phyloP scores from a whole-genome alignment of 2,113 vertebrate genomes.

The Xenopus laevis region DNA sequence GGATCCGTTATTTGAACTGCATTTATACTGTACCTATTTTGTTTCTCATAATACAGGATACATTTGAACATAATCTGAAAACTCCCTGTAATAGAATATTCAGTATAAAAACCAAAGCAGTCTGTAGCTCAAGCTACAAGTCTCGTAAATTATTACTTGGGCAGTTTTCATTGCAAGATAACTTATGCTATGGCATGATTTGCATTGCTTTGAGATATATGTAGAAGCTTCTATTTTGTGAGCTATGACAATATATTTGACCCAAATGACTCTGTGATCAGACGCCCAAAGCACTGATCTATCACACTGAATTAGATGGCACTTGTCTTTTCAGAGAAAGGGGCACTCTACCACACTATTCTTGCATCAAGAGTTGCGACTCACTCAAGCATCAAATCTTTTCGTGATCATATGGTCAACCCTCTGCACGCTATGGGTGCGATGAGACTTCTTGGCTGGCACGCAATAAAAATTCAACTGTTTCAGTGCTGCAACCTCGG shows the following conservation, averaged over 20 bases:
- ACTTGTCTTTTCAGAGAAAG: not conserved
- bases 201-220: not conserved
- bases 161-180: too few species aligned
- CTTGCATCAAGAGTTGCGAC: conserved; percentile 21
- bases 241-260: conserved; percentile 2
- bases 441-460: not conserved
- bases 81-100: too few species aligned
- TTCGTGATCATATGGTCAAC: conserved; percentile 28
- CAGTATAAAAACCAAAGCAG: too few species aligned
- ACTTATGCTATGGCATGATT: too few species aligned
- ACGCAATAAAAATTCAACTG: conserved; percentile 18
- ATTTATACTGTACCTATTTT: not conserved
- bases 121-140: too few species aligned
- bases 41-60: not conserved
- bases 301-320: conserved; percentile 26
- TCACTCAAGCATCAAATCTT: conserved; percentile 49
- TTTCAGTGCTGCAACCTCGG: conserved; percentile 17
- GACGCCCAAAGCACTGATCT: conserved; percentile 30
- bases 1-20: not conserved
- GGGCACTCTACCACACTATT: conserved; percentile 31
- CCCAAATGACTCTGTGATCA: conserved; percentile 13
- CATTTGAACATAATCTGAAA: too few species aligned
- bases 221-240: not conserved
- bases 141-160: too few species aligned
- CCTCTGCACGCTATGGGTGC: conserved; percentile 48